These are phyloP conservation scores for Nemurella pictetii DNA, from an alignment of 2,888 invertebrate genomes.

Conservation along the genomic window DNA sequence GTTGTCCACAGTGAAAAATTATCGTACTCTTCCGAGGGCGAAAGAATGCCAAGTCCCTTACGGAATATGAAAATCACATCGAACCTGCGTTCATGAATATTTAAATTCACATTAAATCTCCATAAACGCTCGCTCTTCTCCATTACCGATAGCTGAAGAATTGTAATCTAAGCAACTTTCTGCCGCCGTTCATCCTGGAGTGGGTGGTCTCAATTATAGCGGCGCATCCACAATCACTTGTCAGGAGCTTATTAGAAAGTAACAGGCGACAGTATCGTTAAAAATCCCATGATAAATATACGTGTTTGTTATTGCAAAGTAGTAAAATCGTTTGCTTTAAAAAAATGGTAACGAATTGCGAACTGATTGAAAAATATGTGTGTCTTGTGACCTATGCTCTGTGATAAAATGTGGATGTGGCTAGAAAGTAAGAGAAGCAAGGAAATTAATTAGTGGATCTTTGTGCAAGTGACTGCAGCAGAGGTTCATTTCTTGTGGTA, in stretches of 20 bases:
- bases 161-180: not conserved
- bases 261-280: not conserved
- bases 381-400: not conserved
- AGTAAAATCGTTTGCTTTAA: not conserved
- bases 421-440: not conserved
- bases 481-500: too few relatives aligned
- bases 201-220: not conserved
- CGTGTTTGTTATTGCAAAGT: constrained; percentile 8
- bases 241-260: constrained; percentile 16
- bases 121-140: not conserved
- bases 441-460: not conserved
- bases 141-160: not conserved
- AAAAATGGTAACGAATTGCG: not conserved
- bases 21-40: too few relatives aligned
- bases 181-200: not conserved
- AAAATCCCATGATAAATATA: not conserved
- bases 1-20: too few relatives aligned
- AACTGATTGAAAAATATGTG: not conserved
- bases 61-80: not conserved
- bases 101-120: not conserved
- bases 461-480: too few relatives aligned
- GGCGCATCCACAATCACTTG: not conserved
- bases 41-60: too few relatives aligned
- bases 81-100: constrained; percentile 3
- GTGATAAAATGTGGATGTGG: not conserved